Conservation (phyloP, 2,888 invertebrate species). For the Acanthosepion pharaonis region DNA sequence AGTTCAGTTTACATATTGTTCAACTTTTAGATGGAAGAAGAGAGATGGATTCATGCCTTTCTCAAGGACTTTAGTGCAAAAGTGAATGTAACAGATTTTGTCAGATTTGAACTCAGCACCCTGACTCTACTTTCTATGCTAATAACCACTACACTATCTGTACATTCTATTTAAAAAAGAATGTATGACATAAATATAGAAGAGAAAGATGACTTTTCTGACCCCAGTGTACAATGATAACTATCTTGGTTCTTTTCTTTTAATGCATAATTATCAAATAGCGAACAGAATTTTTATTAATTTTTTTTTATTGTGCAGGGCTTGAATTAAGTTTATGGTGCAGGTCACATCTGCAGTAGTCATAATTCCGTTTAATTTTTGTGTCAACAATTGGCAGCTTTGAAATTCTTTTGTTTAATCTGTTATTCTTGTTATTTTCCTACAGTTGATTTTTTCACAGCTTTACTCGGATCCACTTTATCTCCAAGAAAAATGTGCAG, state of each 20-base stretch:
- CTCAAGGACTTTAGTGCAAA: too few species aligned
- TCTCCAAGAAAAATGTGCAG: neutral
- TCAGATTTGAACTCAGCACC: too few species aligned
- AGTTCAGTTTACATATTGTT: too few species aligned
- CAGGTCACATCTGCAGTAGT: neutral
- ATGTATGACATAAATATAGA: too few species aligned
- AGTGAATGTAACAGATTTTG: too few species aligned
- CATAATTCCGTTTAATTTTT: neutral
- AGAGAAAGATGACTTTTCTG: neutral
- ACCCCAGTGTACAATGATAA: neutral
- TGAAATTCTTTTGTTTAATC: slow-evolving; percentile 11
- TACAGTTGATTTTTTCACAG: neutral
- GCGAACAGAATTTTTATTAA: neutral
- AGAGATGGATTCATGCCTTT: too few species aligned
- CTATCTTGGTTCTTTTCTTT: neutral
- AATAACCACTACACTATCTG: too few species aligned
- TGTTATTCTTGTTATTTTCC: neutral
- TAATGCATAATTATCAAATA: neutral
- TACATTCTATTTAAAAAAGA: too few species aligned
- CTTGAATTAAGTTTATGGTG: neutral
- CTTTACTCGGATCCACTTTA: neutral
- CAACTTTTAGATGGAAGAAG: too few species aligned
- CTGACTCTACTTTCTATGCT: too few species aligned
- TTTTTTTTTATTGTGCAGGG: too few species aligned
- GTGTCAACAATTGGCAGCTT: neutral